Percentiles rank a stretch among this genome's conserved stretches.
These are phyloP conservation scores for Colossoma macropomum DNA, from an alignment of 2,113 vertebrate species.

Conservation along the genomic window DNA sequence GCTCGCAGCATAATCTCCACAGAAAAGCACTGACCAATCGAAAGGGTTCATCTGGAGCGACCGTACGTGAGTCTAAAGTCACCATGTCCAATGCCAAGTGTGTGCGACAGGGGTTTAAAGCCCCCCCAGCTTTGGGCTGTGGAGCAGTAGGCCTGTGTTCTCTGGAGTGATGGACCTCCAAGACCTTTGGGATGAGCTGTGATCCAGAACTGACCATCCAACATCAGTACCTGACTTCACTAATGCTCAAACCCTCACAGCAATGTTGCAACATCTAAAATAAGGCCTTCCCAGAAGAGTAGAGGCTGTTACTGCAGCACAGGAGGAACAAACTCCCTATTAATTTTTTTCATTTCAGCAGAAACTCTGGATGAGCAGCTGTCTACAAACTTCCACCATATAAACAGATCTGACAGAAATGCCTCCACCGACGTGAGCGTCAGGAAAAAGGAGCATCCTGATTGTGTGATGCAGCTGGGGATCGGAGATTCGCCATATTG, in stretches of 20 bases:
- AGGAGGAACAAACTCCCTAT: not conserved
- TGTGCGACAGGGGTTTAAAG: no score
- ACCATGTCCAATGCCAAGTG: no score
- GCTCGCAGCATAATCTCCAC: no score
- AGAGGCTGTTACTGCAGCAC: not conserved
- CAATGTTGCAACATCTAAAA: not conserved
- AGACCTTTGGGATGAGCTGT: no score
- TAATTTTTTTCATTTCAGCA: no score
- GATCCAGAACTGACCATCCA: not conserved
- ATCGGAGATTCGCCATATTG: constrained; percentile 16
- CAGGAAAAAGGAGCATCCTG: not conserved
- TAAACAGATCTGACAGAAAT: not conserved
- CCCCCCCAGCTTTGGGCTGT: no score
- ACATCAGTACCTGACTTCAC: not conserved
- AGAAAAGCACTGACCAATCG: no score
- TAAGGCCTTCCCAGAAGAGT: not conserved
- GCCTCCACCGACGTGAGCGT: not conserved
- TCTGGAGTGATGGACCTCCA: not conserved
- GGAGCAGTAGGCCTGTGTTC: not conserved
- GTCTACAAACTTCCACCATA: not conserved
- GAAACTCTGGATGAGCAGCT: not conserved
- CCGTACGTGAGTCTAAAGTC: no score
- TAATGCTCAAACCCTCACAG: not conserved
- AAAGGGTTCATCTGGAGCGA: no score
- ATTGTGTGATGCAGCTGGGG: constrained; percentile 5